Conservation (phyloP, 1,140 invertebrate genomes). For the Ericerus pela region DNA sequence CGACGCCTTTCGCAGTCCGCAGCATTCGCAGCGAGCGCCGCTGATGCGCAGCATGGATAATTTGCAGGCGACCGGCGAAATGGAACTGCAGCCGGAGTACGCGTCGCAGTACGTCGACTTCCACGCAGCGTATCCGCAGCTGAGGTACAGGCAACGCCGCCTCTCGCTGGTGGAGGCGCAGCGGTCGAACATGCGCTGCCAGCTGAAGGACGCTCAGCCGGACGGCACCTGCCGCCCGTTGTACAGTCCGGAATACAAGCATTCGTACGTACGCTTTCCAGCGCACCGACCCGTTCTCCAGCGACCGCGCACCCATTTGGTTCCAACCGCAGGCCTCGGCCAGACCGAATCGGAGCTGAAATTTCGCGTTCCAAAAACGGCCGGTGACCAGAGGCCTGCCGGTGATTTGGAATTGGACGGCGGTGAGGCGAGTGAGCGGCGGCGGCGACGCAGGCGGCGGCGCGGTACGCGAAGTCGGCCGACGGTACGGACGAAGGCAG, state of each 20-base stretch:
- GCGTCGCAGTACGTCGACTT: slow-evolving; percentile 17
- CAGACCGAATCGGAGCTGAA: neutral
- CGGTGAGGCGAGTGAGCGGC: no score
- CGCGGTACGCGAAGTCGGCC: no score
- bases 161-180: neutral
- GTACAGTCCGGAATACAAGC: neutral
- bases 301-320: neutral
- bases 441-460: no score
- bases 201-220: neutral
- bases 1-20: slow-evolving; percentile 19
- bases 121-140: neutral
- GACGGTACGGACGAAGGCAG: no score
- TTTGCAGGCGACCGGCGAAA: slow-evolving; percentile 18
- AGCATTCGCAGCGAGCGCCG: slow-evolving; percentile 3
- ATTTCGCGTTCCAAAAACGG: no score
- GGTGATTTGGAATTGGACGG: no score
- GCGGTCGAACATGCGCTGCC: neutral
- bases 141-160: neutral
- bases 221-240: neutral
- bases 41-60: slow-evolving; percentile 15
- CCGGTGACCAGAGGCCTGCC: no score
- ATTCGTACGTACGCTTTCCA: neutral
- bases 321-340: neutral
- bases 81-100: slow-evolving; percentile 16
- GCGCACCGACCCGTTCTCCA: neutral